Percentiles rank a stretch among this genome's conserved stretches.
Conservation (phyloP, 2,113 vertebrate genomes). For the Callopanchax toddi region DNA sequence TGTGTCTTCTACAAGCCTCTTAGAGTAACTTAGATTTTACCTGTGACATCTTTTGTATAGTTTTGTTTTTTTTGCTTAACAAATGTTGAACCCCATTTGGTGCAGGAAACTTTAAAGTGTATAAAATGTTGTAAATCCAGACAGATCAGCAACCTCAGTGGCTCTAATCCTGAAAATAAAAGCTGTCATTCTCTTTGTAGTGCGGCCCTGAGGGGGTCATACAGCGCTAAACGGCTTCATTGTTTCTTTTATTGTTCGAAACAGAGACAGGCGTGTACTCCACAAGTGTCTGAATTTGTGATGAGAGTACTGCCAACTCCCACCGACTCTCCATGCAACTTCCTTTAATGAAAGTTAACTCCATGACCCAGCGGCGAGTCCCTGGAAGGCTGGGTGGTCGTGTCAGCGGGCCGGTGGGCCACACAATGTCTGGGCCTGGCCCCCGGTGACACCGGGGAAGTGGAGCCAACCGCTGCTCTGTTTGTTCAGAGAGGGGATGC, state of each 20-base stretch:
- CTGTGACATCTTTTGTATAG: constrained; percentile 9
- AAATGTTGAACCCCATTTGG: constrained; percentile 8
- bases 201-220: constrained; percentile 53
- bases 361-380: constrained; percentile 60
- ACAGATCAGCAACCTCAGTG: constrained; percentile 35
- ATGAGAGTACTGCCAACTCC: constrained; percentile 67
- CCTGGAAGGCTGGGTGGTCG: constrained; percentile 51
- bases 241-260: constrained; percentile 71
- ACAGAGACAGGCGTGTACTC: constrained; percentile 48
- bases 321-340: constrained; percentile 61
- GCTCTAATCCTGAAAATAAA: constrained; percentile 37
- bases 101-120: background rate
- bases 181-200: constrained; percentile 53
- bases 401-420: constrained; percentile 46
- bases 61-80: constrained; percentile 8
- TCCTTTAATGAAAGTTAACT: constrained; percentile 73
- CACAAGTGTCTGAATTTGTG: constrained; percentile 52
- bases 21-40: constrained; percentile 18
- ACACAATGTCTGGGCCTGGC: constrained; percentile 66
- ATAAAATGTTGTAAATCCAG: too few relatives aligned
- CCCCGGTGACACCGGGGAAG: constrained; percentile 62
- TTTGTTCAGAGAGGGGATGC: constrained; percentile 67
- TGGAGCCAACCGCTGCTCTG: constrained; percentile 47
- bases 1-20: constrained; percentile 37
- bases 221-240: constrained; percentile 58